phyloP scores from a whole-genome alignment of 2,113 vertebrate species.

The Apus apus region DNA sequence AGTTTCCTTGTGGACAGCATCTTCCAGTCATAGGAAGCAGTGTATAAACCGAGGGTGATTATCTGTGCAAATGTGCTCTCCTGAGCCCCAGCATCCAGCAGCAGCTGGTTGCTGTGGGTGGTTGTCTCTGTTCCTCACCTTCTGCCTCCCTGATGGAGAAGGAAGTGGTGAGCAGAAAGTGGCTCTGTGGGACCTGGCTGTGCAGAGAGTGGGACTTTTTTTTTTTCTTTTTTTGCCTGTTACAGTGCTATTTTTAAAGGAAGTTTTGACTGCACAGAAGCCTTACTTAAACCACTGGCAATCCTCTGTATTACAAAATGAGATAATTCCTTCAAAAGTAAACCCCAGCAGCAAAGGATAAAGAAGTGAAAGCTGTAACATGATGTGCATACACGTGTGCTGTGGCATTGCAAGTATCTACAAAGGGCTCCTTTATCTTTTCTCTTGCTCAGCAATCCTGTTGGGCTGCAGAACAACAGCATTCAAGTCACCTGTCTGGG shows the following conservation, averaged over 20 bases:
- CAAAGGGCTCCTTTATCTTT: conserved; percentile 34
- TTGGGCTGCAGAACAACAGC: conserved; percentile 15
- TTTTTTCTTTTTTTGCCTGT: not conserved
- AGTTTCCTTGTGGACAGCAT: not conserved
- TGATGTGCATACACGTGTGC: not conserved
- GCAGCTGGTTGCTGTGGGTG: not conserved
- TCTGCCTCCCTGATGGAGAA: not conserved
- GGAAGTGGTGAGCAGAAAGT: not conserved
- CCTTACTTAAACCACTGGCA: not conserved
- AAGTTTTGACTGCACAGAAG: not conserved
- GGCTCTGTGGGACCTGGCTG: not conserved
- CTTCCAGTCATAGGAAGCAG: rapidly evolving
- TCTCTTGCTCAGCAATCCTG: not conserved
- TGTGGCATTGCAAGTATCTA: not conserved
- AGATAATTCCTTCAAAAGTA: conserved; percentile 36
- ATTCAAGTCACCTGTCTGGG: not conserved
- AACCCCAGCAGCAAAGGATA: not conserved
- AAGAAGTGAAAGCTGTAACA: not conserved
- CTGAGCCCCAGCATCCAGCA: rapidly evolving
- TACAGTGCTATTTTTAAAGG: not conserved
- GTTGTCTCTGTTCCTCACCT: not conserved
- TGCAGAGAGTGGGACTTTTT: not conserved
- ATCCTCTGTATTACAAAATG: not conserved
- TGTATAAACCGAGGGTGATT: not conserved
- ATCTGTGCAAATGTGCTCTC: not conserved